phyloP scores from a whole-genome alignment of 2,797 vertebrate genomes.

The Lepilemur septentrionalis region DNA sequence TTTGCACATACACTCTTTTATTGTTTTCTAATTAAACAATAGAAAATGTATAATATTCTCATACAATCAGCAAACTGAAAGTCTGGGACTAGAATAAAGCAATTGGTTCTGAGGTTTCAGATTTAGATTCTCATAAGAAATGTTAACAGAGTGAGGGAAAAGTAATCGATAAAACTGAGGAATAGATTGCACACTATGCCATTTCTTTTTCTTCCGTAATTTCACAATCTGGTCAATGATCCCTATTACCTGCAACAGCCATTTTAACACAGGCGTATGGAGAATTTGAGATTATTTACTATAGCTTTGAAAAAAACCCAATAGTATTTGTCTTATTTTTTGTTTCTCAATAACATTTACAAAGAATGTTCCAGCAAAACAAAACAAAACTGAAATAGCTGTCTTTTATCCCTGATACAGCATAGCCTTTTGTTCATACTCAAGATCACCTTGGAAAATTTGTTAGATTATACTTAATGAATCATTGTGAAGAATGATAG shows the following conservation, averaged over 20 bases:
- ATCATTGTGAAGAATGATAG: constrained; percentile 64
- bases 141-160: neutral
- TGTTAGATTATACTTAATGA: constrained; percentile 55
- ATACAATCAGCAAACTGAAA: neutral
- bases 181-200: neutral
- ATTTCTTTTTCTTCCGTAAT: neutral
- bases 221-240: neutral
- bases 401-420: constrained; percentile 28
- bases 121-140: constrained; percentile 11
- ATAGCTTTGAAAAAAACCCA: neutral
- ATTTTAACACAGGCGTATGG: neutral
- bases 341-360: constrained; percentile 58
- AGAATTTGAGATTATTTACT: neutral
- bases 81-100: neutral
- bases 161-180: neutral
- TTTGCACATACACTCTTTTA: neutral
- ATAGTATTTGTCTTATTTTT: constrained; percentile 56
- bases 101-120: neutral
- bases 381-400: constrained; percentile 55
- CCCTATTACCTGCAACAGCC: neutral
- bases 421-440: constrained; percentile 45
- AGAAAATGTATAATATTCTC: neutral
- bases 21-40: neutral
- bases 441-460: constrained; percentile 48
- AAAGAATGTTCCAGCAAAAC: constrained; percentile 45